These are phyloP conservation scores for Synanthedon formicaeformis DNA, from an alignment of 2,888 invertebrate species.

Conservation along the genomic window DNA sequence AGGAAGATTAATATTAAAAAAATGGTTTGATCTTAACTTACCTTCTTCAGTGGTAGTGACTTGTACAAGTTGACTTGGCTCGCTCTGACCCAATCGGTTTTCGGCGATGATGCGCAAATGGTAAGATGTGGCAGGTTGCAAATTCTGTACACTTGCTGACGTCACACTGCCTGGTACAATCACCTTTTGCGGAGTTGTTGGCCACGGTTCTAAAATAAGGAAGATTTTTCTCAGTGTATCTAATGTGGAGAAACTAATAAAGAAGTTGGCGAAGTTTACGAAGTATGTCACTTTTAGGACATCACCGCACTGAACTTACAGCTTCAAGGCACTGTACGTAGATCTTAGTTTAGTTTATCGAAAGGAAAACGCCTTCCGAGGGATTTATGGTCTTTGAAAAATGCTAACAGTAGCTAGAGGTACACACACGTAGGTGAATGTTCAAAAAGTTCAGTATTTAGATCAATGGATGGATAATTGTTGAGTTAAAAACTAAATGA, in stretches of 20 bases:
- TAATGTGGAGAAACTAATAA: not conserved
- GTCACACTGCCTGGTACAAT: conserved; percentile 87
- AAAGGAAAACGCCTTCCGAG: too few relatives aligned
- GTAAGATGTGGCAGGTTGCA: conserved; percentile 89
- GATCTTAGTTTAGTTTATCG: too few relatives aligned
- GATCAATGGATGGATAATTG: too few relatives aligned
- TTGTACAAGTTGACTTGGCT: conserved; percentile 87
- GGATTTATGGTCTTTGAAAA: too few relatives aligned
- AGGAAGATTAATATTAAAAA: too few relatives aligned
- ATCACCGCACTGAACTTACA: too few relatives aligned
- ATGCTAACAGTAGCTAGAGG: too few relatives aligned
- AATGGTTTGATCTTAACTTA: conserved; percentile 18
- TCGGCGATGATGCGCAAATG: conserved; percentile 90
- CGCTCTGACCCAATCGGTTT: conserved; percentile 88
- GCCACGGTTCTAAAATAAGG: conserved; percentile 79
- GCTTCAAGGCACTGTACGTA: too few relatives aligned
- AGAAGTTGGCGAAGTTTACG: not conserved
- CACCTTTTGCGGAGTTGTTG: conserved; percentile 83
- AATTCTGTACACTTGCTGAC: conserved; percentile 81
- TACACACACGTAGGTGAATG: too few relatives aligned
- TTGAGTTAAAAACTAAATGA: too few relatives aligned
- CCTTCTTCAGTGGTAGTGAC: conserved; percentile 88
- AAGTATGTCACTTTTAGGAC: not conserved
- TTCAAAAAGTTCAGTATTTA: too few relatives aligned
- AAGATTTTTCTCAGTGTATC: not conserved